Percentiles rank a stretch among this genome's conserved stretches.
These are phyloP conservation scores for Myotis brandtii DNA, from an alignment of 2,113 vertebrate species.

Conservation along the genomic window DNA sequence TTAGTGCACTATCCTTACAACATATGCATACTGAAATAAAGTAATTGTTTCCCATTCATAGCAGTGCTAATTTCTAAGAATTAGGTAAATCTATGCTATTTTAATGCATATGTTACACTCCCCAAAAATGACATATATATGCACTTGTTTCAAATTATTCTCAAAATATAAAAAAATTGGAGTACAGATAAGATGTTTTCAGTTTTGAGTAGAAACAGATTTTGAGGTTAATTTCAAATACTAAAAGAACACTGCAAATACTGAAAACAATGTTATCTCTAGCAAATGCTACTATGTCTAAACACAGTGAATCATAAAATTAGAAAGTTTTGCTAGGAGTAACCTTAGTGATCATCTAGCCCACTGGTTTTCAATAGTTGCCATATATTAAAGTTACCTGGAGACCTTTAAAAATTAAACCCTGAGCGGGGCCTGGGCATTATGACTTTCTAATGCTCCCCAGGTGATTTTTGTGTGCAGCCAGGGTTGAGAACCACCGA, in stretches of 20 bases:
- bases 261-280: slow-evolving; percentile 4
- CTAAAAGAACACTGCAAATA: background rate
- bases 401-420: slow-evolving; percentile 34
- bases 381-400: background rate
- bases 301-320: slow-evolving; percentile 35
- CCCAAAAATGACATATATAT: background rate
- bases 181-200: background rate
- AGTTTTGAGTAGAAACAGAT: slow-evolving; percentile 24
- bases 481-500: background rate
- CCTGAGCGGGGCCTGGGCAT: background rate
- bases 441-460: background rate
- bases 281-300: slow-evolving; percentile 2
- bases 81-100: background rate
- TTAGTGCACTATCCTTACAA: background rate
- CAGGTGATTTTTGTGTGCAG: background rate
- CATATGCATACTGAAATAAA: background rate
- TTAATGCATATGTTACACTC: background rate
- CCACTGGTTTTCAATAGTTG: slow-evolving; percentile 8
- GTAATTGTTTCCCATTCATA: background rate
- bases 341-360: background rate
- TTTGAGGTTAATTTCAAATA: background rate
- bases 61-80: background rate
- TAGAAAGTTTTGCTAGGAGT: slow-evolving; percentile 41
- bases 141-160: background rate
- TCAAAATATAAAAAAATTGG: background rate